Evolutionary conservation across 2,113 vertebrate species (phyloP).

Genomic region (Petrocephalus microphthalmus): DNA sequence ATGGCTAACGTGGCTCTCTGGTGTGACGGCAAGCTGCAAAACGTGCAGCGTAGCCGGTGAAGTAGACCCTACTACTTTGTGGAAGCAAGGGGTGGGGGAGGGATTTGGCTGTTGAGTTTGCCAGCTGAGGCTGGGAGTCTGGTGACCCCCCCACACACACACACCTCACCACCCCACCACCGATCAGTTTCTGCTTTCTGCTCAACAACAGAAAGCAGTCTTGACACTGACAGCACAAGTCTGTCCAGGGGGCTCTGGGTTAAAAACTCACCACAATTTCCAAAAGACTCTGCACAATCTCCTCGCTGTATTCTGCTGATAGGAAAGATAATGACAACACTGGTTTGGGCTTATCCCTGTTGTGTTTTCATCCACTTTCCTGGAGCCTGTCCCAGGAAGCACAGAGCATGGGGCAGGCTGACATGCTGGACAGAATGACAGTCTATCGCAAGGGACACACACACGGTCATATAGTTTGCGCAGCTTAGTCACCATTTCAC

Average conservation of each 20-base stretch:
- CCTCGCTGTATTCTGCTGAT: background rate
- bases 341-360: background rate
- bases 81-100: constrained; percentile 25
- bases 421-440: background rate
- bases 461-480: background rate
- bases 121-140: constrained; percentile 32
- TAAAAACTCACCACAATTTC: background rate
- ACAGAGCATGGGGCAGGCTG: background rate
- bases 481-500: background rate
- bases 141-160: constrained; percentile 6
- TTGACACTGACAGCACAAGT: background rate
- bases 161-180: background rate
- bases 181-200: background rate
- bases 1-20: constrained; percentile 46
- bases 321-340: background rate
- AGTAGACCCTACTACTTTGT: constrained; percentile 60
- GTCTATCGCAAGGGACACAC: background rate
- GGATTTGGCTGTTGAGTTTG: constrained; percentile 28
- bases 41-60: constrained; percentile 49
- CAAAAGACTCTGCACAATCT: background rate
- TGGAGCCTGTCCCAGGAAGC: background rate
- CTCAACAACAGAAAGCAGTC: background rate
- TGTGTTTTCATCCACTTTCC: background rate
- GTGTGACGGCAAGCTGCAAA: constrained; percentile 52
- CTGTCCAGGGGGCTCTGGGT: background rate